These are phyloP conservation scores for Lagenorhynchus albirostris DNA, from an alignment of 2,113 vertebrate genomes.

Conservation along the genomic window DNA sequence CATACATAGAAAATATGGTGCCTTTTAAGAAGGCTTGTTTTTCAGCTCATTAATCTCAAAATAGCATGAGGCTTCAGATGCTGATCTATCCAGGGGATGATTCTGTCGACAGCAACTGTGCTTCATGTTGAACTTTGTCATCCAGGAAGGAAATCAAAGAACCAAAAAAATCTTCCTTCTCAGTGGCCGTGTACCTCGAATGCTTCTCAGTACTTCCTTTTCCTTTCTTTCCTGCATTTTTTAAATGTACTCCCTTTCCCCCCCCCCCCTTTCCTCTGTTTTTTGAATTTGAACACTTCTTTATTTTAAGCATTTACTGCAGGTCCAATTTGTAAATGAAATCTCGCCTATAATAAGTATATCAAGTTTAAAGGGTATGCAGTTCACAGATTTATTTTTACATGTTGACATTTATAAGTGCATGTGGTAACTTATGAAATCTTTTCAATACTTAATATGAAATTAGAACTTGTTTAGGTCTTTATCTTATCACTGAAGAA, in stretches of 20 bases:
- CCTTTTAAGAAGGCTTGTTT: slow-evolving; percentile 48
- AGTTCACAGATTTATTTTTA: slow-evolving; percentile 67
- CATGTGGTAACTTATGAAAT: slow-evolving; percentile 63
- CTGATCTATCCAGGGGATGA: not conserved
- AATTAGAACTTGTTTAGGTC: slow-evolving; percentile 60
- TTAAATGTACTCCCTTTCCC: not conserved
- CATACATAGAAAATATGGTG: not conserved
- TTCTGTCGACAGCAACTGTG: not conserved
- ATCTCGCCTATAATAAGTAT: slow-evolving; percentile 64
- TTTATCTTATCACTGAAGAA: slow-evolving; percentile 40
- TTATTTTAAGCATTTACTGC: slow-evolving; percentile 61
- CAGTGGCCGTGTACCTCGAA: not conserved
- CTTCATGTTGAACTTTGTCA: not conserved
- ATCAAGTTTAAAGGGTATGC: slow-evolving; percentile 62
- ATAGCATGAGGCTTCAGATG: slow-evolving; percentile 39
- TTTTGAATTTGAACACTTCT: not conserved
- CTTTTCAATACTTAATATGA: slow-evolving; percentile 21
- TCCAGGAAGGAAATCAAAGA: slow-evolving; percentile 1
- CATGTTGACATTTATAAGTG: slow-evolving; percentile 66
- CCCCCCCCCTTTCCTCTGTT: not conserved
- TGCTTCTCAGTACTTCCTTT: not conserved
- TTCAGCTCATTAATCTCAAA: slow-evolving; percentile 50
- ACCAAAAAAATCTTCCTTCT: not conserved
- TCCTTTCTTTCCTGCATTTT: not conserved
- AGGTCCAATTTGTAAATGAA: slow-evolving; percentile 61